A percentile compares a stretch with the other conserved stretches of the same genome.
Conservation (phyloP, 2,113 vertebrate species). For the Psilopsiagon aymara region DNA sequence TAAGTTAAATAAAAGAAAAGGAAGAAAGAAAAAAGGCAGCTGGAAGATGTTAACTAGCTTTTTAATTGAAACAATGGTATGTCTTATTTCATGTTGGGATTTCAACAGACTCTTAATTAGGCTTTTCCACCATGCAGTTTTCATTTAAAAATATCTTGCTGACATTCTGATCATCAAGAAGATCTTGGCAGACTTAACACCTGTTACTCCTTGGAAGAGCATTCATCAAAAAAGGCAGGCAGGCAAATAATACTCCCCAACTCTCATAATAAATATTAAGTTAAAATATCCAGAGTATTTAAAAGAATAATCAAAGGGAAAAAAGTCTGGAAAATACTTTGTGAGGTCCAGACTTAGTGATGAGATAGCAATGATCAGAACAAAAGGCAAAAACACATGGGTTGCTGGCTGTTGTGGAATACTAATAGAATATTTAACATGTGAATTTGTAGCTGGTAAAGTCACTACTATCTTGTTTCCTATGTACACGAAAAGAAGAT, state of each 20-base stretch:
- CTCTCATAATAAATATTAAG: neutral
- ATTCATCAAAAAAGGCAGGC: neutral
- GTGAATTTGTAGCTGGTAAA: neutral
- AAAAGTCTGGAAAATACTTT: constrained; percentile 28
- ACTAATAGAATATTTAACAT: neutral
- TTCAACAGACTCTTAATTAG: constrained; percentile 58
- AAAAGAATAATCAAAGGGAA: neutral
- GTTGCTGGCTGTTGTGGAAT: neutral
- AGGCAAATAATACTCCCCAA: neutral
- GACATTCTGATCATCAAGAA: constrained; percentile 34
- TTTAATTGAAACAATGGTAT: constrained; percentile 55
- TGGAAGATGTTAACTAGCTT: constrained; percentile 57
- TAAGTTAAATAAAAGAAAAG: neutral
- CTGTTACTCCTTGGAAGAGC: constrained; percentile 11
- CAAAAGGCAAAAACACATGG: neutral
- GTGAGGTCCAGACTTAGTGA: neutral
- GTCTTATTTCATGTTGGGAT: constrained; percentile 51
- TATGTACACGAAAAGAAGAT: neutral
- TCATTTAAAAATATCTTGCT: constrained; percentile 42
- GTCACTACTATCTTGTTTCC: neutral
- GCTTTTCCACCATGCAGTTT: constrained; percentile 30
- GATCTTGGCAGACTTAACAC: constrained; percentile 22
- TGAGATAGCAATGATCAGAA: neutral
- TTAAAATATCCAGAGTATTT: neutral
- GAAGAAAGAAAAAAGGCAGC: constrained; percentile 28